Evolutionary conservation across 2,888 invertebrate genomes (phyloP), one percentile per base, ranked within the genome.

Genomic region (Lycophotia porphyrea): DNA sequence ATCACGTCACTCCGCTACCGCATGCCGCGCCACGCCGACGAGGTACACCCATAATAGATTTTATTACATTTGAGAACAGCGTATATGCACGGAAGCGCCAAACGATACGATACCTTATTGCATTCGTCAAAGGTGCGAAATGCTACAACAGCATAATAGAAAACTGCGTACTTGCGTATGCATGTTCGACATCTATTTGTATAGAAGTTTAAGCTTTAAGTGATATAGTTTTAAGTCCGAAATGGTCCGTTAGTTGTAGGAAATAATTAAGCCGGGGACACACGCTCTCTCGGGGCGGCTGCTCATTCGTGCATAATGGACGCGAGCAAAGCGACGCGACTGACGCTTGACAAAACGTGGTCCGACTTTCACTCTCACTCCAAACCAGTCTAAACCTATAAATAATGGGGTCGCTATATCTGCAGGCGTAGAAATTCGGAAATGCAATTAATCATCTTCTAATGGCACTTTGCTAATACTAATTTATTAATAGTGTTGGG

Each of bases 301-400:
- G 95, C 91, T 96, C 94, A 95, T 95, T 96, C 95, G 96, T 96
- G 96, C 95, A 95, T 96, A 96, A 96, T 96, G 95, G 94, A 93
- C 94, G 94, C 91, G 90, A 92, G 95, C 93, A 91, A 93, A 86
- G 89, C 90, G 90, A 91, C 91, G 92, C 93, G 93, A 89, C 94
- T 93, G 94, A 93, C 92, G 94, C 94, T 94, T 95, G 95, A 95
- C 95, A 95, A 96, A 96, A 95, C 94, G 94, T 94, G 93, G 93
- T 90, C 90, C 91, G 87, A 96, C 96, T 96, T 96, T 96, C 96
- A 96, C 96, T 96, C 92, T 96, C 95, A 90, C 88, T 92, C 81
- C 86, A 88, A 94, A 94, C 94, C 92, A 92, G 93, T 93, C 90
- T 89, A 88, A 88, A 89, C 89, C 89, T 91, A 91, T 91, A 91